Evolutionary conservation across 2,888 invertebrate genomes (phyloP).

Genomic region (Himalopsyche anomala): DNA sequence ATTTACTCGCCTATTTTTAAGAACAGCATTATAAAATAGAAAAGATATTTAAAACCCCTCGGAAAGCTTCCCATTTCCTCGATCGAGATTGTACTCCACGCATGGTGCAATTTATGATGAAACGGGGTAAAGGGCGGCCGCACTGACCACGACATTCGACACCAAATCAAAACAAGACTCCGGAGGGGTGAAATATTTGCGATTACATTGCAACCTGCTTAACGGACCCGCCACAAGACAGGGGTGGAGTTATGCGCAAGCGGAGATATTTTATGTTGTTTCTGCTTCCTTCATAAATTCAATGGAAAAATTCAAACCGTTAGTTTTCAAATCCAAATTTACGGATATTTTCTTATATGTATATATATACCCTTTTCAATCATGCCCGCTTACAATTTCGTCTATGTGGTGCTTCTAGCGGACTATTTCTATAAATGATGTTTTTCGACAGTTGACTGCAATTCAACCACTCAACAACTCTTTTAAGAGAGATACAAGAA

Average conservation of each 20-base stretch:
- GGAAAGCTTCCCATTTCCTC: neutral
- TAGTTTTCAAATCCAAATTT: too few species aligned
- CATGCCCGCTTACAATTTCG: too few species aligned
- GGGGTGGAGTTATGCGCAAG: constrained; percentile 10
- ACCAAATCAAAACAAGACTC: constrained; percentile 49
- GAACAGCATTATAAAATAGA: neutral
- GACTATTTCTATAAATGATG: too few species aligned
- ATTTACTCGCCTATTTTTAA: neutral
- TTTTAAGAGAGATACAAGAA: too few species aligned
- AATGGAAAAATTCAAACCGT: neutral
- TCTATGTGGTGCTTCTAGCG: too few species aligned
- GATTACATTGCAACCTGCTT: constrained; percentile 44
- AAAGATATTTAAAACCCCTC: constrained; percentile 16
- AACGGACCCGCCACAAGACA: neutral
- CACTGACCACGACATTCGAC: constrained; percentile 39
- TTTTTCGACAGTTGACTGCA: too few species aligned
- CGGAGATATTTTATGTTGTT: constrained; percentile 16
- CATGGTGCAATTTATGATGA: constrained; percentile 48
- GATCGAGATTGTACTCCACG: constrained; percentile 7
- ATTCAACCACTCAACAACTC: too few species aligned
- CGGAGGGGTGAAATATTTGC: constrained; percentile 50
- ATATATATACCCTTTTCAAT: too few species aligned
- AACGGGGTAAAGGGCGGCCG: constrained; percentile 24
- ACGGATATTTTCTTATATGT: too few species aligned
- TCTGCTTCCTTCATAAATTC: constrained; percentile 18